Conservation (phyloP, 2,888 invertebrate genomes). For the Elmis aenea region DNA sequence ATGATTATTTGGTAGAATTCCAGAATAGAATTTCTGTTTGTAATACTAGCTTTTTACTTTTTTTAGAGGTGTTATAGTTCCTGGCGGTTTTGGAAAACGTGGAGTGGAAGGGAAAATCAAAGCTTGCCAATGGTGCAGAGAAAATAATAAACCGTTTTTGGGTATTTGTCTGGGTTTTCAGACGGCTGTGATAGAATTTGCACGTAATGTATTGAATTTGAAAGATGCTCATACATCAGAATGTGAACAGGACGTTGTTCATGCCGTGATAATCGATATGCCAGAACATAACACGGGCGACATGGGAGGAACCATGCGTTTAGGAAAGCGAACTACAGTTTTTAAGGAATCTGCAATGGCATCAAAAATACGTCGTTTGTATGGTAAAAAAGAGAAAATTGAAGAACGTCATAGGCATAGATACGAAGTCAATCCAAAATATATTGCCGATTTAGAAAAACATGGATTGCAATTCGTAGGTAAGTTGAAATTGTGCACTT, state of each 20-base stretch:
- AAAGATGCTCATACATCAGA: slow-evolving; percentile 84
- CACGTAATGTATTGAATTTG: slow-evolving; percentile 75
- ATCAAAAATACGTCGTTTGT: slow-evolving; percentile 63
- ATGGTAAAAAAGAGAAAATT: slow-evolving; percentile 70
- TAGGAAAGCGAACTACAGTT: slow-evolving; percentile 87
- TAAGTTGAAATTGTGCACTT: slow-evolving; percentile 31
- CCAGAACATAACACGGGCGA: slow-evolving; percentile 93
- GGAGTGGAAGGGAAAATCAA: slow-evolving; percentile 95
- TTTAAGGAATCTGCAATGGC: slow-evolving; percentile 58
- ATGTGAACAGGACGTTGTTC: slow-evolving; percentile 64
- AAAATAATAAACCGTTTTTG: slow-evolving; percentile 83
- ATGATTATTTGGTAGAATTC: too few relatives aligned
- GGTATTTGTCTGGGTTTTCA: slow-evolving; percentile 98
- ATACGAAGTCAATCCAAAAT: slow-evolving; percentile 93
- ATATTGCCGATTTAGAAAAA: slow-evolving; percentile 70
- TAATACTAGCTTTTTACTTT: slow-evolving; percentile 5
- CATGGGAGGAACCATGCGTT: slow-evolving; percentile 96
- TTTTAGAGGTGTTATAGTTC: slow-evolving; percentile 84
- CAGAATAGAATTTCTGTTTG: too few relatives aligned
- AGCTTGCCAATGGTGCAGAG: slow-evolving; percentile 90
- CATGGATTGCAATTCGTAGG: slow-evolving; percentile 88
- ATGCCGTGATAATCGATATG: slow-evolving; percentile 95
- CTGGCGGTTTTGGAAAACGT: slow-evolving; percentile 95
- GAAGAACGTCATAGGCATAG: slow-evolving; percentile 96
- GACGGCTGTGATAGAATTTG: slow-evolving; percentile 93